Conservation (phyloP, 2,113 vertebrate genomes). For the Notarius lentiginosus region DNA sequence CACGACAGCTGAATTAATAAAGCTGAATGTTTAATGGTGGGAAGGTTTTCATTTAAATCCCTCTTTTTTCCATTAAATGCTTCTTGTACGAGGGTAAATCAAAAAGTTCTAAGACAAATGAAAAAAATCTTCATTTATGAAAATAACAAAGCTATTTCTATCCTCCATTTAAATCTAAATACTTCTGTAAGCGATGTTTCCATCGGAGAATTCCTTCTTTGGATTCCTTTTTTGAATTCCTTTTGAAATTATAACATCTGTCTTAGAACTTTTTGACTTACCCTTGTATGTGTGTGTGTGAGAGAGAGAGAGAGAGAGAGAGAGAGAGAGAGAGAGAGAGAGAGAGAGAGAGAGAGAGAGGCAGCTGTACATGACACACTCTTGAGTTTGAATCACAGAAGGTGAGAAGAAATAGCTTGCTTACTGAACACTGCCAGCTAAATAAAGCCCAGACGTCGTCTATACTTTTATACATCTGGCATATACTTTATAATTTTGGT, state of each 20-base stretch:
- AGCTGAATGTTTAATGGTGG: not conserved
- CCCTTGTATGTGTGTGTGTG: not conserved
- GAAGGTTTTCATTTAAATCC: not conserved
- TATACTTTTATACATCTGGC: not conserved
- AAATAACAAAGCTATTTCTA: too few species aligned
- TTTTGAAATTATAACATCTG: too few species aligned
- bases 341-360: not conserved
- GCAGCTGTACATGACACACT: constrained; percentile 5
- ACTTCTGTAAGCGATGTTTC: too few species aligned
- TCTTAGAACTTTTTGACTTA: too few species aligned
- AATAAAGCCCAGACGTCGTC: constrained; percentile 24
- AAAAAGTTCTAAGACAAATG: too few species aligned
- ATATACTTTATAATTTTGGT: not conserved
- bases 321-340: not conserved
- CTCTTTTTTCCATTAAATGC: not conserved
- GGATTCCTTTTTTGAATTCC: too few species aligned
- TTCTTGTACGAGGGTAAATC: not conserved
- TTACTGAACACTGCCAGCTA: constrained; percentile 26
- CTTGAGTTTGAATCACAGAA: constrained; percentile 21
- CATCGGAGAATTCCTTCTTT: too few species aligned
- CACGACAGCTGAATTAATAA: not conserved
- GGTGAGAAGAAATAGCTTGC: constrained; percentile 23
- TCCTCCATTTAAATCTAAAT: too few species aligned
- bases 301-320: not conserved
- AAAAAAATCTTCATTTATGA: too few species aligned